Evolutionary conservation across 2,888 invertebrate species (phyloP), one percentile per base, ranked within the genome.

Genomic region (Stramonita haemastoma): DNA sequence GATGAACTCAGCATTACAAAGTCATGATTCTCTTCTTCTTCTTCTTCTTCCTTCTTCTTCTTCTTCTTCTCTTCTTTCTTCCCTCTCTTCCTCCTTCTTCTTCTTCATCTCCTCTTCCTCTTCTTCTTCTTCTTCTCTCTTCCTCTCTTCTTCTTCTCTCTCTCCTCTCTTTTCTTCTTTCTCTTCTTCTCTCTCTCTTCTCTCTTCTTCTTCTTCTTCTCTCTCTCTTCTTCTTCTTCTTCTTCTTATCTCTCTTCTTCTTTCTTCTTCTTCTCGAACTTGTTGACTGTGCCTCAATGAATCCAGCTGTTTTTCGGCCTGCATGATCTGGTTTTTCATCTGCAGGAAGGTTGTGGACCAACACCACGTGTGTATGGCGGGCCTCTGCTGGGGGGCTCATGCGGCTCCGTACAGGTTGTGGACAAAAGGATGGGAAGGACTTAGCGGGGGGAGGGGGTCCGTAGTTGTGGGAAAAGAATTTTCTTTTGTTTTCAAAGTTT

Each of bases 231-330:
- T 26, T 66, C 19, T 66, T 13, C 19, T 66, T 13, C 66, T 66
- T 26, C 66, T 66, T 26, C 26, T 26, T 13, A 4, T 66, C 66
- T 13, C 13, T 66, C 66, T 66, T 26, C 26, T 13, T 66, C 73
- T 26, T 73, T 32, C 77, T 34, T 34, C 22, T 8, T 5, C 36
- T 83, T 36, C 81, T 46, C 29, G 57, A 29, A 15, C 17, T 17
- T 85, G 66, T 0, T 86, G 19, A 95, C 95, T 6, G 96, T 15
- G 96, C 95, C 0, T 95, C 95, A 29, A 96, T 96, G 96, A 96
- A 96, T 90, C 96, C 96, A 8, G 96, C 96, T 92, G 96, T 81
- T 83, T 94, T 96, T 70, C 96, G 96, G 0, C 96, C 96, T 29
- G 95, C 95, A 36, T 96, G 19, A 92, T 92, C 11, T 91, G 26